Evolutionary conservation across 2,113 vertebrate genomes (phyloP).

Genomic region (Lepisosteus oculatus): DNA sequence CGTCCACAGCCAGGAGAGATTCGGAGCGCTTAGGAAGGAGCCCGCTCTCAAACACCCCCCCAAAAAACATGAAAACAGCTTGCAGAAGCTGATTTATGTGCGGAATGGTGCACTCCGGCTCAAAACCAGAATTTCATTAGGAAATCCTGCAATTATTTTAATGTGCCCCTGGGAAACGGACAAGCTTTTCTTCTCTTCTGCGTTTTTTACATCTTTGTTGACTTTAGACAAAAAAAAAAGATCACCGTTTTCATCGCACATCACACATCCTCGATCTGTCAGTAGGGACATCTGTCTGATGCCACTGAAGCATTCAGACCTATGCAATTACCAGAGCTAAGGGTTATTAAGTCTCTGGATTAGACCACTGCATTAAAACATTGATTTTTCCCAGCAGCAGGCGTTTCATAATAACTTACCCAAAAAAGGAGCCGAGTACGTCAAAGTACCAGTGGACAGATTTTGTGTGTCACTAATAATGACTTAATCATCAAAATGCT

Average conservation of each 20-base stretch:
- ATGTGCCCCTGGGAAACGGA: no score
- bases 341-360: slow-evolving; percentile 65
- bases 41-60: slow-evolving; percentile 35
- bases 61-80: slow-evolving; percentile 38
- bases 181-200: no score
- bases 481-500: no score
- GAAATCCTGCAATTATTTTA: no score
- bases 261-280: slow-evolving; percentile 44
- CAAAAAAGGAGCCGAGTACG: no score
- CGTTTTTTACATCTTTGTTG: no score
- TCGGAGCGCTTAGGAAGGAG: slow-evolving; percentile 40
- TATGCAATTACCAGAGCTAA: slow-evolving; percentile 63
- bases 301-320: slow-evolving; percentile 53
- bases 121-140: no score
- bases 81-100: slow-evolving; percentile 23
- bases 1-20: slow-evolving; percentile 44
- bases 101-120: neutral
- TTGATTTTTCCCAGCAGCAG: slow-evolving; percentile 53
- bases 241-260: slow-evolving; percentile 21
- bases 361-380: slow-evolving; percentile 63
- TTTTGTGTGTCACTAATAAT: no score
- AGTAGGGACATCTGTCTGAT: slow-evolving; percentile 59
- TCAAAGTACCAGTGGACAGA: no score
- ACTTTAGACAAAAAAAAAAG: slow-evolving; percentile 4
- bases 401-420: slow-evolving; percentile 1